Evolutionary conservation across 1,140 invertebrate species (phyloP).

Genomic region (Bombus confusus): DNA sequence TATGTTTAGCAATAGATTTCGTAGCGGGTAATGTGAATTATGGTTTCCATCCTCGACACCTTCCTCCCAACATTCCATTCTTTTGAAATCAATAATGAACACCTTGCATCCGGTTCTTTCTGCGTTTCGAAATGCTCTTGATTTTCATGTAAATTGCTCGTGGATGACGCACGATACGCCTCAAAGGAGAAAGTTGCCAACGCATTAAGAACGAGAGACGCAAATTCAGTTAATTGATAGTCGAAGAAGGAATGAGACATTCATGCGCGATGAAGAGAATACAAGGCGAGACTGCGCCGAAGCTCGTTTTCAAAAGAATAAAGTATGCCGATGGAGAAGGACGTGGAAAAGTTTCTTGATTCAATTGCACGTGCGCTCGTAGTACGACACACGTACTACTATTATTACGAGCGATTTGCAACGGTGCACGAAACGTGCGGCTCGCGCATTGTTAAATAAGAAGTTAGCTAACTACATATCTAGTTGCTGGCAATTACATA

Average conservation of each 20-base stretch:
- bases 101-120: slow-evolving; percentile 23
- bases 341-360: slow-evolving; percentile 60
- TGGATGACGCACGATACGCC: background rate
- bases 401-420: slow-evolving; percentile 55
- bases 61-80: background rate
- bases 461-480: slow-evolving; percentile 16
- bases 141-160: slow-evolving; percentile 42
- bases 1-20: background rate
- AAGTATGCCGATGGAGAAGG: slow-evolving; percentile 57
- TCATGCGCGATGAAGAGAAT: background rate
- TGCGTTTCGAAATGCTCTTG: background rate
- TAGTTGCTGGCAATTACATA: background rate
- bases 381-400: slow-evolving; percentile 1
- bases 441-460: slow-evolving; percentile 51
- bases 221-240: background rate
- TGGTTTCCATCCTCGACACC: background rate
- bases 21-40: background rate
- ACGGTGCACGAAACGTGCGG: slow-evolving; percentile 30
- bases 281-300: background rate
- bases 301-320: slow-evolving; percentile 14
- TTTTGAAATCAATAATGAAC: slow-evolving; percentile 1
- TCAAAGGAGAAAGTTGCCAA: slow-evolving; percentile 6
- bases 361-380: slow-evolving; percentile 54
- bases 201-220: background rate
- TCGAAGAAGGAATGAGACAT: background rate